These are phyloP conservation scores for Tribolium madens DNA, from an alignment of 1,140 invertebrate genomes.

Conservation along the genomic window DNA sequence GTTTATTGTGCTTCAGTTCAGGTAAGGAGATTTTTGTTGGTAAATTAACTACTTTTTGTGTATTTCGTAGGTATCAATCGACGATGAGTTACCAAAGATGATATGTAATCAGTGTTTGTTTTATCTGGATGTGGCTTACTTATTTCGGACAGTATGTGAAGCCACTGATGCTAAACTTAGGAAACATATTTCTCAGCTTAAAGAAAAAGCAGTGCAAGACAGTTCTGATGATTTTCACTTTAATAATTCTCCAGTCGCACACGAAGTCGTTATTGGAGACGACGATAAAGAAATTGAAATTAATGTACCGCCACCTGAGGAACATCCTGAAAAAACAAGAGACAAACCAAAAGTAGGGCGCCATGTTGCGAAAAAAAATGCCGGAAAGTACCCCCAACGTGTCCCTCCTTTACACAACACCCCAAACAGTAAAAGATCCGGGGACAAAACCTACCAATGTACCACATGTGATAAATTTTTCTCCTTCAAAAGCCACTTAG, in stretches of 20 bases:
- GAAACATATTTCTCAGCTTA: neutral
- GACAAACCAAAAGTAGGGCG: neutral
- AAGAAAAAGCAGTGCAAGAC: neutral
- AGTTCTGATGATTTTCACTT: too few relatives aligned
- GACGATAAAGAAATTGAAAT: neutral
- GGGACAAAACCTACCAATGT: neutral
- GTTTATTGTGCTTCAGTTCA: conserved; percentile 5
- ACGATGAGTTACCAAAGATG: conserved; percentile 2
- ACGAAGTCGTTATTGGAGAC: neutral
- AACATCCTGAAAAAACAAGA: too few relatives aligned
- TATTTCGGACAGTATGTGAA: conserved; percentile 5
- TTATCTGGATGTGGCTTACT: neutral
- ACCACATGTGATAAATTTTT: neutral
- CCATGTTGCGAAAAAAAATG: neutral
- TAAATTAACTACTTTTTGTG: neutral
- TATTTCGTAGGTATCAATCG: neutral
- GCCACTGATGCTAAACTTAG: neutral
- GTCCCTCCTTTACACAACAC: neutral
- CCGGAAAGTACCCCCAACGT: neutral
- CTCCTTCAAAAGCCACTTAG: neutral
- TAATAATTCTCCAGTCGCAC: neutral
- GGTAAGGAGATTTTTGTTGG: neutral
- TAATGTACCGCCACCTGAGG: too few relatives aligned
- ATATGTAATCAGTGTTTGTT: conserved; percentile 1
- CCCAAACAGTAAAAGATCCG: neutral